Percentiles rank a stretch among this genome's conserved stretches.
Evolutionary conservation across 2,797 vertebrate species (phyloP).

Genomic region (Syncerus caffer): DNA sequence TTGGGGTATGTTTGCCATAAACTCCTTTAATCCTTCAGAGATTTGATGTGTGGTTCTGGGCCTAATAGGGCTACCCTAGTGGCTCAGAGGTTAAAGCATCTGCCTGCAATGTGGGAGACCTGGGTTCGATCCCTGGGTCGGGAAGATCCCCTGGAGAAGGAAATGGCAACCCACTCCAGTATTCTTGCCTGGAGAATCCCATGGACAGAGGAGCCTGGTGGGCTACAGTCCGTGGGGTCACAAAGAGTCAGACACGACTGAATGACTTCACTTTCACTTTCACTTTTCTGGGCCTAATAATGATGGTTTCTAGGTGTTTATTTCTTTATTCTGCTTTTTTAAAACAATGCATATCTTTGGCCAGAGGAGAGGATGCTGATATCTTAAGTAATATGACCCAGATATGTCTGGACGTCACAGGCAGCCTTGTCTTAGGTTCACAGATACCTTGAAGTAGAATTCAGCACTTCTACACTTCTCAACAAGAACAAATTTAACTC

Average conservation of each 20-base stretch:
- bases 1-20: neutral
- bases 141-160: too few relatives aligned
- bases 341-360: slow-evolving; percentile 3
- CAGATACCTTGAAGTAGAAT: neutral
- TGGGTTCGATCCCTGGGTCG: too few relatives aligned
- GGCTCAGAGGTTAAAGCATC: too few relatives aligned
- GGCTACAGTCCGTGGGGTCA: too few relatives aligned
- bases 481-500: neutral
- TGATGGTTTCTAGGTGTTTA: neutral
- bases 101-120: too few relatives aligned
- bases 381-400: neutral
- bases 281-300: neutral
- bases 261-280: too few relatives aligned
- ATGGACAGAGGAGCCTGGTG: too few relatives aligned
- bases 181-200: too few relatives aligned
- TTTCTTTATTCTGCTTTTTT: neutral
- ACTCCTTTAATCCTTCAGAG: neutral
- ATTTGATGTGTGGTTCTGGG: neutral
- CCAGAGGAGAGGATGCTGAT: neutral
- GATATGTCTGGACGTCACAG: neutral
- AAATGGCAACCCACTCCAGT: too few relatives aligned
- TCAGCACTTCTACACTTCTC: neutral
- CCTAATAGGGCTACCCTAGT: neutral
- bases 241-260: too few relatives aligned
- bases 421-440: neutral